Base-by-base conservation (phyloP, 2,797 vertebrate species). In the Rousettus madagascariensis region DNA sequence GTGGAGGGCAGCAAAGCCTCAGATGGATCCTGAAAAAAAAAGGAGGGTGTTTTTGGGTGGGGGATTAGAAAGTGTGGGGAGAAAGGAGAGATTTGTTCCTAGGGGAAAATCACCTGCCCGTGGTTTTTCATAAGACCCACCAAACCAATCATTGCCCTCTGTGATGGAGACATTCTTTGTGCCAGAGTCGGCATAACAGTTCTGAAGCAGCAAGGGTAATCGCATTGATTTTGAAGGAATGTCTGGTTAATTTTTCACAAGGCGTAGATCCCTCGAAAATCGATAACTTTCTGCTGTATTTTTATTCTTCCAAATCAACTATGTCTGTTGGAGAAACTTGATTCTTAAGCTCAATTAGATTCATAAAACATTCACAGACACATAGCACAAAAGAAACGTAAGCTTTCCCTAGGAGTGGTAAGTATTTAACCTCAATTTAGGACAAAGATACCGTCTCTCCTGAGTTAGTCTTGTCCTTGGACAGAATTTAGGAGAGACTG, bases 161-260 rank as follows among this genome's bases (percentile, higher is more conserved):
- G 63, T 43, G 75, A 93, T 33, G 65, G 79, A 97, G 95, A 93
- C 9, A 41, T 28, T 51, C 86, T 95, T 3, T 74, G 84, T 41
- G 80, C 94, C 93, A 93, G 96, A 97, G 94, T 96, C 93, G 38
- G 91, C 19, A 46, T 92, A 98, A 96, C 88, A 97, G 96, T 96
- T 91, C 96, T 97, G 95, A 97, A 95, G 90, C 92, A 98, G 95
- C 98, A 98, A 98, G 98, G 98, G 98, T 98, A 98, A 98, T 98
- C 77, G 46, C 98, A 99, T 99, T 89, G 99, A 99, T 99, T 99
- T 98, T 98, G 98, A 98, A 98, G 98, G 98, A 99, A 99, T 99
- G 99, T 99, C 99, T 99, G 98, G 98, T 99, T 99, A 99, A 99
- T 99, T 99, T 99, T 98, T 99, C 99, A 98, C 98, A 99, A 99